Conservation (phyloP, 2,113 vertebrate genomes). For the Anoura caudifer region DNA sequence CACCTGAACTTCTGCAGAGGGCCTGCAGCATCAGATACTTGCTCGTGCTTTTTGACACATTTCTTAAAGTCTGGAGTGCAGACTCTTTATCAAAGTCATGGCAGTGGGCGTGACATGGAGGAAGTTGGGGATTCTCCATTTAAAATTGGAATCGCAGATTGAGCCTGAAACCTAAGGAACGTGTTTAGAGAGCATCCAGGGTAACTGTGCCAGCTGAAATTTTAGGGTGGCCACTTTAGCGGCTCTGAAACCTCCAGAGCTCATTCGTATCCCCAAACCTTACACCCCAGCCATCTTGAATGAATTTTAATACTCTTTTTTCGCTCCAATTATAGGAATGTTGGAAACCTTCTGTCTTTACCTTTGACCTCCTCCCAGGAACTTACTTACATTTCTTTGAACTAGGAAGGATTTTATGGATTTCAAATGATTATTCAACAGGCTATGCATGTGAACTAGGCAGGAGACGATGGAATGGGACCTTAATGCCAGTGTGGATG, state of each 20-base stretch:
- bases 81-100: not conserved
- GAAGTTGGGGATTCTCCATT: not conserved
- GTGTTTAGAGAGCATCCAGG: not conserved
- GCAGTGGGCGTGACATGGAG: not conserved
- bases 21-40: not conserved
- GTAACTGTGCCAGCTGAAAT: not conserved
- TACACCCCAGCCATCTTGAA: not conserved
- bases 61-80: not conserved
- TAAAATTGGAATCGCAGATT: not conserved
- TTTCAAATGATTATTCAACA: not conserved
- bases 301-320: not conserved
- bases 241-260: not conserved
- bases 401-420: not conserved
- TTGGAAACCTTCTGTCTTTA: not conserved
- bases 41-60: not conserved
- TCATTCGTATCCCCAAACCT: not conserved
- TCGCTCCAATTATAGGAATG: not conserved
- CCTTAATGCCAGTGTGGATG: not conserved
- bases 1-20: not conserved
- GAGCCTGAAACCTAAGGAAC: not conserved
- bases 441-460: not conserved
- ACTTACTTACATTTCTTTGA: not conserved
- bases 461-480: not conserved
- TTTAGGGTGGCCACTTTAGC: not conserved
- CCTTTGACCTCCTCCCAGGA: not conserved